A percentile compares a stretch with the other conserved stretches of the same genome.
These are phyloP conservation scores for Alentia gelatinosa DNA, from an alignment of 2,888 invertebrate genomes.

Conservation along the genomic window DNA sequence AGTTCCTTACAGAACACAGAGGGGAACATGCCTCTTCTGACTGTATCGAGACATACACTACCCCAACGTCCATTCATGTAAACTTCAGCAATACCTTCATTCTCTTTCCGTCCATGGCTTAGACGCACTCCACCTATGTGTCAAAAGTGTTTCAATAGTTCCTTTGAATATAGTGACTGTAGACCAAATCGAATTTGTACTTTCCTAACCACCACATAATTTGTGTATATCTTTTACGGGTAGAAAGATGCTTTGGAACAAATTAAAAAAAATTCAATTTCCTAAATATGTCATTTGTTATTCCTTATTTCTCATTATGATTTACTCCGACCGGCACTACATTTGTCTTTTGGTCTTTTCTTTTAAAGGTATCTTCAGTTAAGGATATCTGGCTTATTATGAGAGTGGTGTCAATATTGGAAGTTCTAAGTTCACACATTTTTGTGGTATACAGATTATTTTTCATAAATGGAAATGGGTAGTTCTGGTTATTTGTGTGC, in stretches of 20 bases:
- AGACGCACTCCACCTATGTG: background rate
- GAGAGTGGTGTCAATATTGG: no score
- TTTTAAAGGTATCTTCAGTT: no score
- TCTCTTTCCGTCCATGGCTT: background rate
- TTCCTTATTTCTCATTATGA: no score
- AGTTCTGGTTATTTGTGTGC: no score
- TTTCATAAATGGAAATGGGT: no score
- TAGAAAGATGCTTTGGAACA: background rate
- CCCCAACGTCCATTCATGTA: background rate
- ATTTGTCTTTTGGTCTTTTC: no score
- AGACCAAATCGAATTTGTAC: background rate
- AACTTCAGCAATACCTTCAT: background rate
- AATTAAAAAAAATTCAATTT: background rate
- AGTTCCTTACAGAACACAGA: conserved; percentile 21
- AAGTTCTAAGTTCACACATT: no score
- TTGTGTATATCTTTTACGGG: background rate
- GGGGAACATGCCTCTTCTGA: background rate
- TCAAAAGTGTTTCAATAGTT: background rate
- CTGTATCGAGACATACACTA: background rate
- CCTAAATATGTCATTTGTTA: no score
- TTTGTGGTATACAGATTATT: no score
- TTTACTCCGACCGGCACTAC: no score
- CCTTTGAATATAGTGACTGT: background rate
- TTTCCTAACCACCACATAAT: background rate
- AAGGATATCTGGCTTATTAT: no score